A percentile compares a stretch with the other conserved stretches of the same genome.
Conservation (phyloP, 1,140 invertebrate species). For the Protaetia brevitarsis region DNA sequence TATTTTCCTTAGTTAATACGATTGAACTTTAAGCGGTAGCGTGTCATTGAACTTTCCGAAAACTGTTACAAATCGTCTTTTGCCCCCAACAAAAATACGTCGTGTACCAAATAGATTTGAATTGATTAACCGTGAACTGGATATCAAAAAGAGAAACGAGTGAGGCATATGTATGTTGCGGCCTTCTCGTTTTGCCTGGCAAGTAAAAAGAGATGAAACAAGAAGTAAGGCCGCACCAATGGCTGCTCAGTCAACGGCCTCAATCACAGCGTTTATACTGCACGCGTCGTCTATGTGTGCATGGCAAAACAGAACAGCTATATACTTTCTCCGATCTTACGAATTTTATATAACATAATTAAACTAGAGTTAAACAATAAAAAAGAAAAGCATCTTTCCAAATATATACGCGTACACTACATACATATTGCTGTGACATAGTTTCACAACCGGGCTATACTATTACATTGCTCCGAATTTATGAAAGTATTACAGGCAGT, state of each 20-base stretch:
- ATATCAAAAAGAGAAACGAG: not conserved
- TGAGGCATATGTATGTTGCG: not conserved
- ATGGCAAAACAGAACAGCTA: not conserved
- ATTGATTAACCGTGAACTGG: not conserved
- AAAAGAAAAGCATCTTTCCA: not conserved
- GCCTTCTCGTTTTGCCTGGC: not conserved
- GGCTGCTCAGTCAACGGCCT: constrained; percentile 3
- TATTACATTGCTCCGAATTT: not conserved
- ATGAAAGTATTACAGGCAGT: not conserved
- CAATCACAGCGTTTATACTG: not conserved
- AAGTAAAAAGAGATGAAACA: constrained; percentile 10
- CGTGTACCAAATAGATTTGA: not conserved
- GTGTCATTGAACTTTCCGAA: not conserved
- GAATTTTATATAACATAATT: not conserved
- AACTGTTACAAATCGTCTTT: not conserved
- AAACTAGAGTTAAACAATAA: not conserved
- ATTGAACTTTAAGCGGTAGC: not conserved
- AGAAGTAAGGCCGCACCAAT: not conserved
- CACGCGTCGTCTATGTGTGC: not conserved
- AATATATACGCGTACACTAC: no score
- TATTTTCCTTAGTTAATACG: not conserved
- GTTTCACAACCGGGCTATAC: no score
- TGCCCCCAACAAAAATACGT: no score
- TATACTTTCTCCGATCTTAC: not conserved
- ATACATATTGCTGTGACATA: no score